Evolutionary conservation across 2,113 vertebrate genomes (phyloP).

Genomic region (Geococcyx californianus): DNA sequence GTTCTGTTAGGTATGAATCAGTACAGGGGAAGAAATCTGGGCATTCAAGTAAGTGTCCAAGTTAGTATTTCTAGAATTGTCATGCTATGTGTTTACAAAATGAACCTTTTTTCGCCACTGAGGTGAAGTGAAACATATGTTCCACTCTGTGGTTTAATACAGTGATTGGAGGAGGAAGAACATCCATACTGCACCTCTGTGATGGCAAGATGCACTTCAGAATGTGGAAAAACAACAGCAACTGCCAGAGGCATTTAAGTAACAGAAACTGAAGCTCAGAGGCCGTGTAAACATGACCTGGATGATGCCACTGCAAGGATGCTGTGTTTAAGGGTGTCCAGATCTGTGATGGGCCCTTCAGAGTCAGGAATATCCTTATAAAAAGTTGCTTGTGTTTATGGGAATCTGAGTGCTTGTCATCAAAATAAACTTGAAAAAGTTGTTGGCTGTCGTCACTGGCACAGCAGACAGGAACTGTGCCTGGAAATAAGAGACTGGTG

Average conservation of each 20-base stretch:
- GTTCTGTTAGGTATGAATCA: neutral
- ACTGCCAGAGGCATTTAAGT: neutral
- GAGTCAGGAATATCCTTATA: neutral
- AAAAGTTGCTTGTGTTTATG: accelerated
- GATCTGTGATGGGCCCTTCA: no score
- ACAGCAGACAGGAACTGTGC: neutral
- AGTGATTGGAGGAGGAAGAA: neutral
- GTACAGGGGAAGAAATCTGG: neutral
- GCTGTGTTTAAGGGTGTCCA: neutral
- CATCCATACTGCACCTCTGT: neutral
- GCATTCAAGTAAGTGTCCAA: neutral
- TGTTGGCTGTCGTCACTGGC: neutral
- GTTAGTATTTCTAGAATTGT: neutral
- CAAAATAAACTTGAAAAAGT: neutral
- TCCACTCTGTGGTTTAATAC: neutral
- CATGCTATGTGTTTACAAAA: neutral
- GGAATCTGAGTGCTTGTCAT: neutral
- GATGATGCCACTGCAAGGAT: neutral
- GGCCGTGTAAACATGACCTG: neutral
- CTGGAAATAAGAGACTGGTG: constrained; percentile 45
- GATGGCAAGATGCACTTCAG: neutral
- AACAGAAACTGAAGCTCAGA: neutral
- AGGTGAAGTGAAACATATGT: neutral
- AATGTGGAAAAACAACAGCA: neutral
- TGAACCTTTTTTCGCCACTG: neutral